These are phyloP conservation scores for Hemiprocne comata DNA, from an alignment of 2,113 vertebrate genomes.

Conservation along the genomic window DNA sequence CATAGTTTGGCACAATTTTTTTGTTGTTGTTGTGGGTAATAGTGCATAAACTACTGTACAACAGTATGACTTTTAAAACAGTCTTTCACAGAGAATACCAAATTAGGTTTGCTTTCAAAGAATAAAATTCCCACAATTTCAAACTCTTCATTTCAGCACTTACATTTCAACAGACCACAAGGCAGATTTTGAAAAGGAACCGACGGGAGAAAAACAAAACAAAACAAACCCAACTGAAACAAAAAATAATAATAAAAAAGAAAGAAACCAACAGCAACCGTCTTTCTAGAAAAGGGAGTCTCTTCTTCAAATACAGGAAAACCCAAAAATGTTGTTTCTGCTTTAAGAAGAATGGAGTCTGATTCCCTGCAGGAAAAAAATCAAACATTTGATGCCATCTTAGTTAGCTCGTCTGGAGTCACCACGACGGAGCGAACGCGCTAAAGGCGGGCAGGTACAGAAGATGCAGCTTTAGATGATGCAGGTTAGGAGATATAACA, in stretches of 20 bases:
- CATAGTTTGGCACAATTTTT: conserved; percentile 94
- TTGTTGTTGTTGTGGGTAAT: conserved; percentile 86
- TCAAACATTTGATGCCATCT: conserved; percentile 83
- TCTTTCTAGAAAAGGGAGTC: conserved; percentile 89
- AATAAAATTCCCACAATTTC: conserved; percentile 77
- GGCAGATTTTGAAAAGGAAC: conserved; percentile 80
- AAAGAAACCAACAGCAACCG: conserved; percentile 78
- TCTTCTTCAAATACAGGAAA: conserved; percentile 93
- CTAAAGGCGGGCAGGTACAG: conserved; percentile 67
- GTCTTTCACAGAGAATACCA: conserved; percentile 80
- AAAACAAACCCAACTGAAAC: neutral
- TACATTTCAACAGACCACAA: conserved; percentile 88
- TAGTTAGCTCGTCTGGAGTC: conserved; percentile 73
- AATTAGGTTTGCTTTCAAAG: conserved; percentile 78
- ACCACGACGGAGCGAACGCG: conserved; percentile 69
- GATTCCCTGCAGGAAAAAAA: conserved; percentile 83
- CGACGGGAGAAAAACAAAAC: conserved; percentile 11
- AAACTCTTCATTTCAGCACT: conserved; percentile 84
- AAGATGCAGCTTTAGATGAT: conserved; percentile 75
- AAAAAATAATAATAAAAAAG: neutral
- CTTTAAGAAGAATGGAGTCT: conserved; percentile 88
- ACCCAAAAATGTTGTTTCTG: conserved; percentile 94
- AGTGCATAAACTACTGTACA: conserved; percentile 97
- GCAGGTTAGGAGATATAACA: conserved; percentile 88
- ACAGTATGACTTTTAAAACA: conserved; percentile 85